Percentiles rank a stretch among this genome's conserved stretches.
Conservation (phyloP, 2,797 vertebrate species). For the Erethizon dorsatum region DNA sequence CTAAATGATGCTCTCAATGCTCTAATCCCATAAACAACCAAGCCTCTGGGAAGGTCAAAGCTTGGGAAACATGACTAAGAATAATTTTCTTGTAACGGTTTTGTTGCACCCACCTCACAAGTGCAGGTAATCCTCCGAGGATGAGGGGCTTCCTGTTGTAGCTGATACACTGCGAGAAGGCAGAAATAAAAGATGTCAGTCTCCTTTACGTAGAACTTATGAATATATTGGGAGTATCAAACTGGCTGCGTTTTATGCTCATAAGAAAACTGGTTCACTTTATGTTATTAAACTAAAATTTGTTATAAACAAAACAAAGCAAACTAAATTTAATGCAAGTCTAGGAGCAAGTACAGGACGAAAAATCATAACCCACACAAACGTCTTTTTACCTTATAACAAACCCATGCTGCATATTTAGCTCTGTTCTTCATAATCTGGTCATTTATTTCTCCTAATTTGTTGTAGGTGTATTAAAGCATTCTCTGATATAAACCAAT, state of each 20-base stretch:
- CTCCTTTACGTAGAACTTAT: slow-evolving; percentile 71
- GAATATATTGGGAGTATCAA: slow-evolving; percentile 26
- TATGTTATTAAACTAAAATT: slow-evolving; percentile 60
- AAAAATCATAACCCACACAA: slow-evolving; percentile 64
- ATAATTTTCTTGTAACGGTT: background rate
- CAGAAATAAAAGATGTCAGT: slow-evolving; percentile 82
- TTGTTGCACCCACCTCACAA: slow-evolving; percentile 91
- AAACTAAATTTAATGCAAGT: slow-evolving; percentile 39
- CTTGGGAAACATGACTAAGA: background rate
- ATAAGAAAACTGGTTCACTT: background rate
- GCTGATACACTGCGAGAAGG: slow-evolving; percentile 89
- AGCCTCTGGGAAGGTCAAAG: background rate
- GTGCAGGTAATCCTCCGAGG: slow-evolving; percentile 96
- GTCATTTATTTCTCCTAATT: slow-evolving; percentile 35
- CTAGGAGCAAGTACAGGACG: slow-evolving; percentile 14
- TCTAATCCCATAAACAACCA: slow-evolving; percentile 30
- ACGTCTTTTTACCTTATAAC: slow-evolving; percentile 17
- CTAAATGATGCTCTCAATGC: background rate
- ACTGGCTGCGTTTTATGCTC: background rate
- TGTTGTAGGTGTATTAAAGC: slow-evolving; percentile 35
- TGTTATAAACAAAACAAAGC: slow-evolving; percentile 59
- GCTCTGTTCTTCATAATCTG: slow-evolving; percentile 5
- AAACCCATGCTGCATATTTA: slow-evolving; percentile 43
- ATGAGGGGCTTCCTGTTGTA: slow-evolving; percentile 95
- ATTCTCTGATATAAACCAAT: slow-evolving; percentile 49